phyloP scores from a whole-genome alignment of 2,113 vertebrate species.

The Agapornis roseicollis region DNA sequence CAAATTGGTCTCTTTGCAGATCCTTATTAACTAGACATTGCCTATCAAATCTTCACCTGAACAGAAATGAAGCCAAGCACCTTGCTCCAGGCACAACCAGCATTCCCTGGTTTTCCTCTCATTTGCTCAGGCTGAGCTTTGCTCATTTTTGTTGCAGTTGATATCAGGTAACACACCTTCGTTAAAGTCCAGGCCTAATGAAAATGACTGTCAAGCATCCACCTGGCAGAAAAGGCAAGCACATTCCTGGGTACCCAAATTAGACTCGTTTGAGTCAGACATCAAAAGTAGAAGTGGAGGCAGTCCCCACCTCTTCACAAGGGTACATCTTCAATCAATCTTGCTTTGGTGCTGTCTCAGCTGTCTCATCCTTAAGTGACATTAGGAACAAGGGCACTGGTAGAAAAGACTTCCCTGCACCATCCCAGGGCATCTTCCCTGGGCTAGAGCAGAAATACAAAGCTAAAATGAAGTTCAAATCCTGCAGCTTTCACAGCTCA shows the following conservation, averaged over 20 bases:
- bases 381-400: neutral
- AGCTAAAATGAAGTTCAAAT: neutral
- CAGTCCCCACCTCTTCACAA: neutral
- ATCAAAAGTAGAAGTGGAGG: neutral
- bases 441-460: neutral
- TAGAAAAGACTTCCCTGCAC: neutral
- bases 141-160: neutral
- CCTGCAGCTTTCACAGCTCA: neutral
- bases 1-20: neutral
- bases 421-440: neutral
- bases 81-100: neutral
- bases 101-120: neutral
- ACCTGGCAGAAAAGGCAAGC: neutral
- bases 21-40: neutral
- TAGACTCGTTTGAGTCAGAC: slow-evolving; percentile 10
- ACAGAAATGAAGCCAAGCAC: neutral
- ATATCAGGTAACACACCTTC: neutral
- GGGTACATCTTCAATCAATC: slow-evolving; percentile 17
- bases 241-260: neutral
- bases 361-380: neutral
- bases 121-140: neutral
- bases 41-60: neutral
- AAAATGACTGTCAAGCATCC: neutral
- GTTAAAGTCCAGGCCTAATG: neutral
- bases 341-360: neutral